Evolutionary conservation across 2,113 vertebrate genomes (phyloP).

Genomic region (Mesoclemmys tuberculata): DNA sequence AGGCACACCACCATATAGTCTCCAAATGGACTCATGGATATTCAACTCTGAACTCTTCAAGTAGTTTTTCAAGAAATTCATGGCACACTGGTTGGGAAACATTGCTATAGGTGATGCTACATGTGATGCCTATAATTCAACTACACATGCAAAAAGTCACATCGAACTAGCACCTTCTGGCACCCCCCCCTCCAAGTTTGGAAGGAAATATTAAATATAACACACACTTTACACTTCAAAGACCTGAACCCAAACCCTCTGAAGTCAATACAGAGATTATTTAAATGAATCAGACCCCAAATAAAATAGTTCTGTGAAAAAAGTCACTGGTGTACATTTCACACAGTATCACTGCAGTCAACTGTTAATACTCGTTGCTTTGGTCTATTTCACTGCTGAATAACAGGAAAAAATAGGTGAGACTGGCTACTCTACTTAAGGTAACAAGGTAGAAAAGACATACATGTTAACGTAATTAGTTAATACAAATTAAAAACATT

Average conservation of each 20-base stretch:
- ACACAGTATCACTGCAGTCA: neutral
- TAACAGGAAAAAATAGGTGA: constrained; percentile 21
- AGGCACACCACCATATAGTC: too few relatives aligned
- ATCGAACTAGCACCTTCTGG: neutral
- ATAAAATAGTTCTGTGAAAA: neutral
- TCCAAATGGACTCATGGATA: too few relatives aligned
- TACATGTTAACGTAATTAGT: constrained; percentile 81
- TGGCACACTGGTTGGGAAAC: too few relatives aligned
- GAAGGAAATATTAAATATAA: neutral
- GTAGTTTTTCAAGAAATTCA: too few relatives aligned
- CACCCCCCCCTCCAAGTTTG: neutral
- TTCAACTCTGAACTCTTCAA: too few relatives aligned
- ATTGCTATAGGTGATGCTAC: neutral
- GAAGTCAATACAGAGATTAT: neutral
- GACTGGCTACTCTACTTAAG: constrained; percentile 63
- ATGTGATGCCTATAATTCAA: neutral
- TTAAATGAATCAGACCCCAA: neutral
- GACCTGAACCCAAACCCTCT: neutral
- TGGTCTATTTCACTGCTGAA: constrained; percentile 50
- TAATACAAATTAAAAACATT: constrained; percentile 79
- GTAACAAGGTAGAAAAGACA: constrained; percentile 62
- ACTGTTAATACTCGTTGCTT: constrained; percentile 32
- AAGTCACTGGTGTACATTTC: neutral
- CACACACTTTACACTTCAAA: neutral
- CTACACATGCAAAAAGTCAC: neutral